A percentile compares a stretch with the other conserved stretches of the same genome.
phyloP scores from a whole-genome alignment of 2,888 invertebrate species.

The Drosophila aldrichi region DNA sequence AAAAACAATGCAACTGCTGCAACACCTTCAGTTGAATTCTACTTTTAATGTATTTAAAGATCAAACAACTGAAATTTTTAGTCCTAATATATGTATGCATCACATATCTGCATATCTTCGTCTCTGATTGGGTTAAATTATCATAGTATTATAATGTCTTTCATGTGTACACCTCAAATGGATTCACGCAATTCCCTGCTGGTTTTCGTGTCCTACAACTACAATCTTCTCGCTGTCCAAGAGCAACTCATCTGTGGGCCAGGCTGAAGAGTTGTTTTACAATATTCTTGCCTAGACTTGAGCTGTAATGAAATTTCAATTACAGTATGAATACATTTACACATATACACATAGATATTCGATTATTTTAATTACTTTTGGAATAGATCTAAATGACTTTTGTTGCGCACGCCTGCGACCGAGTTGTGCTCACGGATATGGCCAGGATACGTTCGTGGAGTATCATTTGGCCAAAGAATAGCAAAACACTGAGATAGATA shows the following conservation, averaged over 20 bases:
- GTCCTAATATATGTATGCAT: neutral
- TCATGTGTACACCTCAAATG: neutral
- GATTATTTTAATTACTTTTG: neutral
- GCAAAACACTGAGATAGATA: slow-evolving; percentile 57
- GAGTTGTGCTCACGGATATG: slow-evolving; percentile 10
- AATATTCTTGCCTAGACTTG: neutral
- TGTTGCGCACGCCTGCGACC: neutral
- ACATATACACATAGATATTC: neutral
- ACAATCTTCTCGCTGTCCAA: neutral
- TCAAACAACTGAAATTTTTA: neutral
- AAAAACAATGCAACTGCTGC: slow-evolving; percentile 5
- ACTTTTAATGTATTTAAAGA: neutral
- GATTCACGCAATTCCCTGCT: neutral
- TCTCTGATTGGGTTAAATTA: neutral
- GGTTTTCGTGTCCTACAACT: neutral
- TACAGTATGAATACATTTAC: neutral
- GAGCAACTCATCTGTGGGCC: neutral
- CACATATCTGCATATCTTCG: neutral
- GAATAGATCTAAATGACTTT: neutral
- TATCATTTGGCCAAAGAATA: slow-evolving; percentile 66
- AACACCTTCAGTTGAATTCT: neutral
- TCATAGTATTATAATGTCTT: neutral
- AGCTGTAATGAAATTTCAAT: neutral
- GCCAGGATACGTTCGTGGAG: slow-evolving; percentile 58
- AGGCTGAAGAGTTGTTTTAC: neutral